Evolutionary conservation across 1,140 invertebrate genomes (phyloP).

Genomic region (Drosophila leontia): DNA sequence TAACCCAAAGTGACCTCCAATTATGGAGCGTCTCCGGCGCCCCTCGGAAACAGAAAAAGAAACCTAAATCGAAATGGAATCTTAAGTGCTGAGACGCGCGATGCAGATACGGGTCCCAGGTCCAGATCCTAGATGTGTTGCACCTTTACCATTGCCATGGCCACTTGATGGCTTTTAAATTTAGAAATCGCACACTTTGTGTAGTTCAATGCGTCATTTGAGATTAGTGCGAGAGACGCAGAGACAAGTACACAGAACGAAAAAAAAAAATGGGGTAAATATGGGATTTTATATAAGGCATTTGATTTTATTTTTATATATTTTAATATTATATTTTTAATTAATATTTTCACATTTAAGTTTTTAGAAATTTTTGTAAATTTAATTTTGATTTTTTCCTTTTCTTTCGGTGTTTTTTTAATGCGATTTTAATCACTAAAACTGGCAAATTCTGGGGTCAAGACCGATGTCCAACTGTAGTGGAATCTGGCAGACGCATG

Average conservation of each 20-base stretch:
- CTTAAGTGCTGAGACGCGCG: not conserved
- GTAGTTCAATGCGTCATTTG: slow-evolving; percentile 43
- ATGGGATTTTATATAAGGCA: not conserved
- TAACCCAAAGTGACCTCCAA: slow-evolving; percentile 28
- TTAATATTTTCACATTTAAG: no score
- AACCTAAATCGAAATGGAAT: not conserved
- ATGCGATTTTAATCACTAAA: slow-evolving; percentile 13
- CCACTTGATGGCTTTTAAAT: slow-evolving; percentile 23
- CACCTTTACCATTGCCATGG: slow-evolving; percentile 31
- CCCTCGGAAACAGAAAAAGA: slow-evolving; percentile 36
- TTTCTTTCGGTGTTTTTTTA: not conserved
- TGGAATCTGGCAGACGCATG: slow-evolving; percentile 9
- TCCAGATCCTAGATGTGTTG: slow-evolving; percentile 8
- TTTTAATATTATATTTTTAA: no score
- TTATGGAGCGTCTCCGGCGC: slow-evolving; percentile 15
- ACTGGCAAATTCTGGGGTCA: slow-evolving; percentile 20
- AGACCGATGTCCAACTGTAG: slow-evolving; percentile 29
- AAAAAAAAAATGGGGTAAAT: not conserved
- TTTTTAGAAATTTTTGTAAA: no score
- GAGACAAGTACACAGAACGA: not conserved
- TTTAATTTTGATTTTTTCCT: not conserved
- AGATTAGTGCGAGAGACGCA: slow-evolving; percentile 29
- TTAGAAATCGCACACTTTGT: slow-evolving; percentile 24
- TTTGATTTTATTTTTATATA: not conserved
- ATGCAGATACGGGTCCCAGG: slow-evolving; percentile 28